phyloP scores from a whole-genome alignment of 1,140 invertebrate genomes.

The Metaphire vulgaris region DNA sequence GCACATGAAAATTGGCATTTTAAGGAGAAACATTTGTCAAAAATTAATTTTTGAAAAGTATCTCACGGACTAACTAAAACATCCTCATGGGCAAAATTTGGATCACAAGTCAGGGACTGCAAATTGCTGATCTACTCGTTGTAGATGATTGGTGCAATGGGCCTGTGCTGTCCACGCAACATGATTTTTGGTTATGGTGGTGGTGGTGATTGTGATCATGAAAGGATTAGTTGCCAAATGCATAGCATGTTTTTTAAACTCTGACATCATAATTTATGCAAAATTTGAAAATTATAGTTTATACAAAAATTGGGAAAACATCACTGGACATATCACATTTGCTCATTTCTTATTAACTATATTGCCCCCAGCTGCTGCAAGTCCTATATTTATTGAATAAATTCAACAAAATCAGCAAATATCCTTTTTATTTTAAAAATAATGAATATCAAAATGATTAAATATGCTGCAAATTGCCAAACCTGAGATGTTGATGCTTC shows the following conservation, averaged over 20 bases:
- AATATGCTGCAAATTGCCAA: neutral
- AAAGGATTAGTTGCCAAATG: neutral
- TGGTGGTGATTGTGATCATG: neutral
- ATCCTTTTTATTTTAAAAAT: too few relatives aligned
- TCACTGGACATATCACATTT: too few relatives aligned
- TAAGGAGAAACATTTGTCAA: neutral
- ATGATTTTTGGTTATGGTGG: neutral
- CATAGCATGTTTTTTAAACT: too few relatives aligned
- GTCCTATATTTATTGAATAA: too few relatives aligned
- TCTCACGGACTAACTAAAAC: neutral
- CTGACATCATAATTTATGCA: too few relatives aligned
- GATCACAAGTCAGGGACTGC: neutral
- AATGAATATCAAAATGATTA: too few relatives aligned
- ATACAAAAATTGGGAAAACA: too few relatives aligned
- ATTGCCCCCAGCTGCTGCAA: too few relatives aligned
- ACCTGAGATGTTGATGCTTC: neutral
- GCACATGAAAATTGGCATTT: neutral
- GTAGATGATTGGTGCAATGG: neutral
- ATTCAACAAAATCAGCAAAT: too few relatives aligned
- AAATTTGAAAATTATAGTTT: too few relatives aligned
- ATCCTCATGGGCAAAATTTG: neutral
- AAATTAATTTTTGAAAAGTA: neutral
- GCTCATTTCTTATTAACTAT: too few relatives aligned
- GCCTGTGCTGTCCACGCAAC: too few relatives aligned
- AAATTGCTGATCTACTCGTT: neutral